Base-by-base conservation (phyloP, 2,113 vertebrate genomes). In the Hirundichthys speculiger region DNA sequence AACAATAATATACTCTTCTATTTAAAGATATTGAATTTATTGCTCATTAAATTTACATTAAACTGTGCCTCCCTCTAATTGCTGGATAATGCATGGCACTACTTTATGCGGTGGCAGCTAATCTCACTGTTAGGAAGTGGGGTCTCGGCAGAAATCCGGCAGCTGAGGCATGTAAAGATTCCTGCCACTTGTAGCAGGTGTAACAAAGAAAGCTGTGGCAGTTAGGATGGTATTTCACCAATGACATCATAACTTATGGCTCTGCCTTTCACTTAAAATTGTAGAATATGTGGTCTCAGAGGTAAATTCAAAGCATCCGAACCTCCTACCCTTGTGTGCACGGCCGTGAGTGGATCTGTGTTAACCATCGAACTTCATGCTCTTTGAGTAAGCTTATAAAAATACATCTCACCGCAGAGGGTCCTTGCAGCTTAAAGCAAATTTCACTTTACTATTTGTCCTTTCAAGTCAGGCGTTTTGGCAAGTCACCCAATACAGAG, bases 21-120 rank as follows among this genome's bases (percentile, higher is more conserved):
- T 92, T 90, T 90, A 90, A 91, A 88, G 86, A 85, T 79, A 85
- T 73, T 60, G 74, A 88, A 88, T 88, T 89, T 87, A 91, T 90
- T 88, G 89, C 88, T 92, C 91, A 93, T 93, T 91, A 92, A 91
- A 89, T 86, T 87, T 90, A 88, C 90, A 92, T 93, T 90, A 88
- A 89, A 83, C 84, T 69, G 82, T 79, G 82, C 85, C 80, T 84
- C 76, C 53, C 57, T 77, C 83, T 92, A 90, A 90, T 93, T 91
- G 90, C 79, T 72, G 88, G 89, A 88, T 91, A 93, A 92, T 91
- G 86, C 84, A 92, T 85, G 85, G 74, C 67, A 79, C 79, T 89
- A 80, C 78, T 91, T 88, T 86, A 80, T 82, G 80, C 19, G 19
- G 78, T 85, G 86, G 84, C 76, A 88, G 84, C 88, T 85, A 82